These are phyloP conservation scores for Papilio machaon DNA, from an alignment of 1,140 invertebrate genomes.

Conservation along the genomic window DNA sequence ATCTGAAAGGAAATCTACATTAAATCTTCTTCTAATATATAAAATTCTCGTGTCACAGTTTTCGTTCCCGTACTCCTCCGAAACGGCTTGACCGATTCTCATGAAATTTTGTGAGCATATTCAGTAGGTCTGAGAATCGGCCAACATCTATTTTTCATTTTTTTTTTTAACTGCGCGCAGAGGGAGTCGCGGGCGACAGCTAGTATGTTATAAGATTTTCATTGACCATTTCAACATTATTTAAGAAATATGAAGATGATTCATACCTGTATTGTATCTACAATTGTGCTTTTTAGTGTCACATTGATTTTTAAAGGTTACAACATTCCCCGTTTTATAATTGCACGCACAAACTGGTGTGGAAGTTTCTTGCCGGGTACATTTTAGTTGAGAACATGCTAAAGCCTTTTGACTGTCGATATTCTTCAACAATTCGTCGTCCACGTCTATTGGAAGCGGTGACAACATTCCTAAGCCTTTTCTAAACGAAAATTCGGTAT, in stretches of 20 bases:
- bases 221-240: background rate
- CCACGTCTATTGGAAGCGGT: conserved; percentile 44
- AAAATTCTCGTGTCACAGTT: too few species aligned
- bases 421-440: conserved; percentile 32
- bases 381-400: conserved; percentile 48
- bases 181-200: too few species aligned
- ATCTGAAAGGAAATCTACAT: conserved; percentile 47
- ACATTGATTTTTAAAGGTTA: conserved; percentile 55
- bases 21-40: too few species aligned
- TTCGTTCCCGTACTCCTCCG: too few species aligned
- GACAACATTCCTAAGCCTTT: conserved; percentile 41
- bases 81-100: too few species aligned
- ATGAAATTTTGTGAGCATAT: too few species aligned
- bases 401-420: conserved; percentile 44
- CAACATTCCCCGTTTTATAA: conserved; percentile 57
- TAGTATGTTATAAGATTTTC: too few species aligned
- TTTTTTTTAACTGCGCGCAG: too few species aligned
- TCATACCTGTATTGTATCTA: conserved; percentile 56
- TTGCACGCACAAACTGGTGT: conserved; percentile 57
- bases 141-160: too few species aligned
- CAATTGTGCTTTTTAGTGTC: conserved; percentile 59
- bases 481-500: background rate
- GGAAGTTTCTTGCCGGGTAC: conserved; percentile 22
- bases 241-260: conserved; percentile 17
- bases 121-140: too few species aligned